Percentiles rank a stretch among this genome's conserved stretches.
Conservation (phyloP, 2,113 vertebrate species). For the Crotalus viridis region DNA sequence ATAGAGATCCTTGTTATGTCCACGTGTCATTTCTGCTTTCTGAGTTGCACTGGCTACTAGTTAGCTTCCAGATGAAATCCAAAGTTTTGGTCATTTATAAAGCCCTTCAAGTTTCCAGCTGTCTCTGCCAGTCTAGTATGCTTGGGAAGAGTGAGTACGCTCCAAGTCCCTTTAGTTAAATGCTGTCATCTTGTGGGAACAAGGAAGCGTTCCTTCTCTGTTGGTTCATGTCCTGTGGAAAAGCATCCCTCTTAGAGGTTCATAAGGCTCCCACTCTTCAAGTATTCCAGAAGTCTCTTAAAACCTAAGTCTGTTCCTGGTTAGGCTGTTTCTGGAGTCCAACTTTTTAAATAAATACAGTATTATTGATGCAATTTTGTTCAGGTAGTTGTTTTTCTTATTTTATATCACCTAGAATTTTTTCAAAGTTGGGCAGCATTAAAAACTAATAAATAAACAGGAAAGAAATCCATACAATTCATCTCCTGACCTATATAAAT, state of each 20-base stretch:
- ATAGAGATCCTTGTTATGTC: not conserved
- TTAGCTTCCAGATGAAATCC: not conserved
- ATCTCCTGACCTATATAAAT: not conserved
- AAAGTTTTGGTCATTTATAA: not conserved
- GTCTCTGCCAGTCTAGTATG: not conserved
- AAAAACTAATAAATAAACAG: not conserved
- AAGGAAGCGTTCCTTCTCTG: not conserved
- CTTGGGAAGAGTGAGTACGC: not conserved
- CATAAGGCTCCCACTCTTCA: not conserved
- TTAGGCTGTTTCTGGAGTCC: not conserved
- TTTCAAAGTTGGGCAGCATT: not conserved
- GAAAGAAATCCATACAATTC: not conserved
- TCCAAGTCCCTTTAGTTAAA: not conserved
- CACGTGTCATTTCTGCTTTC: not conserved
- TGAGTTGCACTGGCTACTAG: not conserved
- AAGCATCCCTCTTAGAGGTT: not conserved
- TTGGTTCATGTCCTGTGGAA: not conserved
- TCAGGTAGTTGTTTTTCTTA: not conserved
- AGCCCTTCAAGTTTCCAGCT: not conserved
- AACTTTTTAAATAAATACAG: not conserved
- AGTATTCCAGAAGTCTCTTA: not conserved
- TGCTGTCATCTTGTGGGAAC: not conserved
- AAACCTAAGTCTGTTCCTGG: not conserved
- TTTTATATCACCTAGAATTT: not conserved
- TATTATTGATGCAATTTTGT: not conserved